Base-by-base conservation (phyloP, 2,888 invertebrate species). In the Apodemia zela region DNA sequence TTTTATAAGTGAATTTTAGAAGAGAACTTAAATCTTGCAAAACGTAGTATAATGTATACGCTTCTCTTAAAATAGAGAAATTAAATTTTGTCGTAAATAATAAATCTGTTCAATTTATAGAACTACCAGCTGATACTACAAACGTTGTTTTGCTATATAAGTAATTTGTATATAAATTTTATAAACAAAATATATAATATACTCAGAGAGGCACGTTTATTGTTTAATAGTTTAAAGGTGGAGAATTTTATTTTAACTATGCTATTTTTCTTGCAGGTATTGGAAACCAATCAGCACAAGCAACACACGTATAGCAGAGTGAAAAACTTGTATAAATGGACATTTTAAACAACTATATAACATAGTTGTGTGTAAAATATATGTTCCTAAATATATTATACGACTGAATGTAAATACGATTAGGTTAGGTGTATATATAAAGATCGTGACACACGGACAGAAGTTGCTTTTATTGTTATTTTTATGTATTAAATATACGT, bases 271-370 rank as follows among this genome's bases (percentile, higher is more conserved):
- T 86, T 78, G 69, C 86, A 89, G 89, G 88, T 82, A 87, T 81
- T 69, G 78, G 81, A 62, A 80, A 73, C 63, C 83, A 81, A 68
- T 77, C 85, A n/a, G 73, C 85, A 2, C 89, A 87, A 70, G 89
- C 81, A 35, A 89, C 89, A 63, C 88, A 89, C 69, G 89, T 89
- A 70, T 89, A 87, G 77, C 74, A 71, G 78, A 78, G 69, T 76
- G 72, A 72, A 67, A 63, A 67, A 65, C 21, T 64, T 65, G 66
- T 68, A 62, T 66, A 64, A 64, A 61, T 54, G 66, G 38, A 65
- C 65, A 47, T 60, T 42, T 42, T 51, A 51, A 60, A 51, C 49
- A 61, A 35, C 49, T 51, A 51, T 51, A 15, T 61, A 18, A n/a
- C 18, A 18, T 45, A 25, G 62, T 69, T 68, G 69, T 70, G 63